A percentile compares a stretch with the other conserved stretches of the same genome.
These are phyloP conservation scores for Taenaris catops DNA, from an alignment of 2,888 invertebrate species.

Conservation along the genomic window DNA sequence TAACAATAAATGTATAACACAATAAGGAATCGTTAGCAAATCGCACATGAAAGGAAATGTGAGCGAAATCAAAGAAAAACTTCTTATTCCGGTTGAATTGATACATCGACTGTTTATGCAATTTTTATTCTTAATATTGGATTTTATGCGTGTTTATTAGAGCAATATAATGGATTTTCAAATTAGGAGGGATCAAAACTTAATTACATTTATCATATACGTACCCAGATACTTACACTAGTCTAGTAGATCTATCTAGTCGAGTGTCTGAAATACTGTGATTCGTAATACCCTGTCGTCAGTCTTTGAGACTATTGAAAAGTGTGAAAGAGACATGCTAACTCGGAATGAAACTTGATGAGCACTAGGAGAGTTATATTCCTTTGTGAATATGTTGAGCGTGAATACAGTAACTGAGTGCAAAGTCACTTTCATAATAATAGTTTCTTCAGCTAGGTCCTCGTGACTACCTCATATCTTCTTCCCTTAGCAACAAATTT, in stretches of 20 bases:
- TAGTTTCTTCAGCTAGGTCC: no score
- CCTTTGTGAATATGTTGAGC: neutral
- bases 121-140: neutral
- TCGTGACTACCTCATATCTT: no score
- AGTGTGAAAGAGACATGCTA: constrained; percentile 2
- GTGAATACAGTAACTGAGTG: no score
- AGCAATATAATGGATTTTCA: no score
- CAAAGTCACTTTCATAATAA: no score
- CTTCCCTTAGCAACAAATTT: no score
- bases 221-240: neutral
- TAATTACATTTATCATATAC: neutral
- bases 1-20: constrained; percentile 13
- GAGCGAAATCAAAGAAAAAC: constrained; percentile 19
- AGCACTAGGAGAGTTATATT: neutral
- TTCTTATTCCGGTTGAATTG: constrained; percentile 13
- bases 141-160: neutral
- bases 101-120: constrained; percentile 2
- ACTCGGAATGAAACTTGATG: neutral
- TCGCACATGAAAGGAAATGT: constrained; percentile 11
- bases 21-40: constrained; percentile 15
- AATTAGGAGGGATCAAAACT: no score
- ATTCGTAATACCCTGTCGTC: neutral
- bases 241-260: neutral
- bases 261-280: neutral
- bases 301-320: neutral